phyloP scores from a whole-genome alignment of 2,113 vertebrate species.

The Pogonocichla stellata region DNA sequence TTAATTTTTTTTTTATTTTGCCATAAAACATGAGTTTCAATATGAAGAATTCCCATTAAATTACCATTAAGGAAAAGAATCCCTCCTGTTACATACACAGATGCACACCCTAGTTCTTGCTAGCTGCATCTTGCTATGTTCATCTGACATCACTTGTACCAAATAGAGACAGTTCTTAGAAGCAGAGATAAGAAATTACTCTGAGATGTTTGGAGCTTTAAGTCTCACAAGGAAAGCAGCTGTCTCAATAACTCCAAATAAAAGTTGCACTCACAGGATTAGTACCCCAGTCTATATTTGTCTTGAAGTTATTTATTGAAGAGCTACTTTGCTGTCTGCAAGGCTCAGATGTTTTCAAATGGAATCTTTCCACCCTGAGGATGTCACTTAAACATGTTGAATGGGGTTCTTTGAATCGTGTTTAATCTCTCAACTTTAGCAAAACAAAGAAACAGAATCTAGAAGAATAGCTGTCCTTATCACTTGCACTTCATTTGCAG shows the following conservation, averaged over 20 bases:
- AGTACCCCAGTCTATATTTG: background rate
- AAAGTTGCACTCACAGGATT: background rate
- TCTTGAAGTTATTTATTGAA: background rate
- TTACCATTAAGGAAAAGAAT: background rate
- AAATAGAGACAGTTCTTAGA: background rate
- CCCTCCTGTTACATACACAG: accelerated
- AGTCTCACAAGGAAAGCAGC: background rate
- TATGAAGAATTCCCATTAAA: background rate
- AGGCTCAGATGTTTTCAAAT: background rate
- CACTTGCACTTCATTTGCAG: background rate
- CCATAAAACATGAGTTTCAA: background rate
- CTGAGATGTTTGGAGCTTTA: background rate
- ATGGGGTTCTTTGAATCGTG: background rate
- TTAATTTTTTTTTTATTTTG: too few relatives aligned
- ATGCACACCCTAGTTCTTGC: background rate
- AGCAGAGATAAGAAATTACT: background rate
- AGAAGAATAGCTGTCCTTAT: background rate
- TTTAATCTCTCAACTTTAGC: background rate
- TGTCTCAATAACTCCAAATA: background rate
- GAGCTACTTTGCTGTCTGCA: background rate
- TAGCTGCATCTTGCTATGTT: background rate
- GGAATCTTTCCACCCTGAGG: background rate
- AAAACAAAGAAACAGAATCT: background rate
- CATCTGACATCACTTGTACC: background rate
- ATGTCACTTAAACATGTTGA: background rate